phyloP scores from a whole-genome alignment of 2,797 vertebrate species.

The Odontamblyopus lacepedii region DNA sequence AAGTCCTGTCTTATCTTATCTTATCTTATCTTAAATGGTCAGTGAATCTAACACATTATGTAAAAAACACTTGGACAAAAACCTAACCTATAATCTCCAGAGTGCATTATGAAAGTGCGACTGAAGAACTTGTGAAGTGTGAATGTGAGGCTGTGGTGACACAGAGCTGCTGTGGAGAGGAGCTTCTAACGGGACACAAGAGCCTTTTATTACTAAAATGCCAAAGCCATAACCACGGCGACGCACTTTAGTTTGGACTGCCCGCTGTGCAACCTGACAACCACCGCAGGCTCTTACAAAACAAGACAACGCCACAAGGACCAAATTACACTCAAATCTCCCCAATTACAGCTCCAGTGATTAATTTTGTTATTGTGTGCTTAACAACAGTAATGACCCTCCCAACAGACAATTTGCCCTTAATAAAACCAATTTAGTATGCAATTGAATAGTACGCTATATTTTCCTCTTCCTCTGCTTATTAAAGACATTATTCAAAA shows the following conservation, averaged over 20 bases:
- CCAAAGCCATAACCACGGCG: slow-evolving; percentile 43
- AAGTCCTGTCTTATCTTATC: too few relatives aligned
- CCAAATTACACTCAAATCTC: not conserved
- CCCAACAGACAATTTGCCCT: not conserved
- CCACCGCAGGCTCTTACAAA: slow-evolving; percentile 12
- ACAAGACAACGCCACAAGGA: slow-evolving; percentile 9
- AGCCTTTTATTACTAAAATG: slow-evolving; percentile 47
- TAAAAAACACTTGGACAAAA: not conserved
- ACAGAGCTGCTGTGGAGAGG: slow-evolving; percentile 13
- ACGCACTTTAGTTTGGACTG: slow-evolving; percentile 27
- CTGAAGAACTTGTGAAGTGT: slow-evolving; percentile 20
- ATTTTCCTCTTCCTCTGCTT: not conserved
- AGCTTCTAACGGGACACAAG: slow-evolving; percentile 31
- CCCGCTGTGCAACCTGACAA: slow-evolving; percentile 34
- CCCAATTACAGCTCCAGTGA: not conserved
- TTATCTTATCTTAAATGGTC: too few relatives aligned
- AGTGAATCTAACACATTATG: not conserved
- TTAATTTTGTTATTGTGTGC: not conserved
- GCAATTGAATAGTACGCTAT: not conserved
- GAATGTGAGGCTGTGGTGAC: slow-evolving; percentile 39
- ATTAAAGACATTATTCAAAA: not conserved
- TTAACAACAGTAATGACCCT: not conserved
- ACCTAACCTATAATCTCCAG: slow-evolving; percentile 12
- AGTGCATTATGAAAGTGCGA: slow-evolving; percentile 19
- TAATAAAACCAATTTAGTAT: not conserved